Conservation (phyloP, 2,888 invertebrate genomes). For the Sesia bembeciformis region DNA sequence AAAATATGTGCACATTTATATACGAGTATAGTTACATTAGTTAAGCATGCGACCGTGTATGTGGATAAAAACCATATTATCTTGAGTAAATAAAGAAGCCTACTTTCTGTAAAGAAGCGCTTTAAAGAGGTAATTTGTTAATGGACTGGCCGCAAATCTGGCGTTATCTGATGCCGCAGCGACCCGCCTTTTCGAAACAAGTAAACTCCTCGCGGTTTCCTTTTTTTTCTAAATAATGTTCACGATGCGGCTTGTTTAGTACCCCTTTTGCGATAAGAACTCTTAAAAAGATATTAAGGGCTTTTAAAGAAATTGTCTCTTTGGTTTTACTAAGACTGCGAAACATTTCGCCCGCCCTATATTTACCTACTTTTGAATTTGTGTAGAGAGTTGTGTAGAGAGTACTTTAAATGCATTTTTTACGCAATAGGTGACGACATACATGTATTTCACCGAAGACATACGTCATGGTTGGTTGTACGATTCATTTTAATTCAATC, state of each 20-base stretch:
- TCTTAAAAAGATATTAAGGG: constrained; percentile 61
- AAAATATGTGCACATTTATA: too few species aligned
- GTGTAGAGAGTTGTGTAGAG: neutral
- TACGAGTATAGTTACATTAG: too few species aligned
- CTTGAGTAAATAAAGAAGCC: constrained; percentile 13
- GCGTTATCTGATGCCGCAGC: constrained; percentile 58
- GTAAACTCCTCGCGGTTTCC: constrained; percentile 49
- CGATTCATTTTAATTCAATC: too few species aligned
- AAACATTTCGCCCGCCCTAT: neutral
- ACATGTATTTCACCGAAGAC: too few species aligned
- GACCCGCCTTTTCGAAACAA: constrained; percentile 64
- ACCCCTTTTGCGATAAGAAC: constrained; percentile 60
- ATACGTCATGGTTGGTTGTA: too few species aligned
- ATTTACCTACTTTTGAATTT: neutral
- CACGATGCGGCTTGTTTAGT: constrained; percentile 54
- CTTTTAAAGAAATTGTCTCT: constrained; percentile 63
- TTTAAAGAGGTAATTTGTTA: constrained; percentile 64
- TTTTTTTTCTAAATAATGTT: constrained; percentile 65
- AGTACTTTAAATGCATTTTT: neutral
- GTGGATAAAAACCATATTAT: constrained; percentile 25
- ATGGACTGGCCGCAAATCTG: constrained; percentile 64
- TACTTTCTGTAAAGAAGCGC: constrained; percentile 24
- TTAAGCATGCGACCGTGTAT: constrained; percentile 16
- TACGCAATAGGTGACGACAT: too few species aligned
- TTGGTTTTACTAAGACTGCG: constrained; percentile 15